A percentile compares a stretch with the other conserved stretches of the same genome.
Conservation (phyloP, 2,113 vertebrate species). For the Mus spicilegus region DNA sequence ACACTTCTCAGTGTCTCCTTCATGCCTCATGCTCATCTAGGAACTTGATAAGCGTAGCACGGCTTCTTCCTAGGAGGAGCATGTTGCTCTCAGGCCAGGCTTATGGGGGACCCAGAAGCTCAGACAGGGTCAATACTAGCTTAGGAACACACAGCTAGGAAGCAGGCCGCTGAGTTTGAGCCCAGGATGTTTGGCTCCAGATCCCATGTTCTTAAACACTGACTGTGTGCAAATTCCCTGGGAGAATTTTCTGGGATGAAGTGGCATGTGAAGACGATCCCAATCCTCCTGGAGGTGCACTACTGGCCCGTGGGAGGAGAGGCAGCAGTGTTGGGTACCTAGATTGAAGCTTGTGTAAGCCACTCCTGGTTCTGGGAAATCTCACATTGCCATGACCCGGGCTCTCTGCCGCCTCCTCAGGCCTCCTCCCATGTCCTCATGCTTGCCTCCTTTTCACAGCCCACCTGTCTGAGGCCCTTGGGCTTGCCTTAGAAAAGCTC, state of each 20-base stretch:
- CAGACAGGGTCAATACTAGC: neutral
- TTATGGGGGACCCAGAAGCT: neutral
- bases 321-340: neutral
- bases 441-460: neutral
- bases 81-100: neutral
- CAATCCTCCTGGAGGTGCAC: constrained; percentile 21
- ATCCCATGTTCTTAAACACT: neutral
- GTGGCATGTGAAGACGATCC: neutral
- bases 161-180: constrained; percentile 27
- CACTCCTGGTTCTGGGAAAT: neutral
- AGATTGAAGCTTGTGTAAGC: neutral
- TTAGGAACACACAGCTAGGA: neutral
- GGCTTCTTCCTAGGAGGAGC: neutral
- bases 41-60: neutral
- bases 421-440: neutral
- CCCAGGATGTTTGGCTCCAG: neutral
- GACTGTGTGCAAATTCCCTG: neutral
- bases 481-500: neutral
- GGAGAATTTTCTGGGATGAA: neutral
- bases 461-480: neutral
- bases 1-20: neutral
- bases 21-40: neutral
- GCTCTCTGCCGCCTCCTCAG: too few species aligned
- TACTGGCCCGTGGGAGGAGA: neutral
- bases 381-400: neutral